phyloP scores from a whole-genome alignment of 2,888 invertebrate genomes.

The Melipona beecheii region DNA sequence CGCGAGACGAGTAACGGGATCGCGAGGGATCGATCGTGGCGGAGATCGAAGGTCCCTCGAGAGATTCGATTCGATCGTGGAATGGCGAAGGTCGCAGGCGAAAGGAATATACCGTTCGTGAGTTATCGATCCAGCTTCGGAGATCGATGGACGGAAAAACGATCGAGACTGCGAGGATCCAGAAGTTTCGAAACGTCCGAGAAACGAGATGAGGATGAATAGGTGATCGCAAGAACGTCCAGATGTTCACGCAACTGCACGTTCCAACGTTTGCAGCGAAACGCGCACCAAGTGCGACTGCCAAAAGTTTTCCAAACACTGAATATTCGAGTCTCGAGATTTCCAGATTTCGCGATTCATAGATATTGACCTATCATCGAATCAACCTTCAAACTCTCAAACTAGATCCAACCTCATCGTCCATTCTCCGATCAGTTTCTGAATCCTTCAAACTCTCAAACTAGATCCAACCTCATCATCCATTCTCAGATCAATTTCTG shows the following conservation, averaged over 20 bases:
- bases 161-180: slow-evolving; percentile 16
- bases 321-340: too few species aligned
- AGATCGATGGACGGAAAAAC: slow-evolving; percentile 42
- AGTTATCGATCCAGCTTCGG: slow-evolving; percentile 55
- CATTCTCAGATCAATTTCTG: too few species aligned
- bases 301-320: too few species aligned
- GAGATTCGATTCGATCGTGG: slow-evolving; percentile 71
- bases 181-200: slow-evolving; percentile 6
- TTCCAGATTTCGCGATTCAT: too few species aligned
- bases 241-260: background rate
- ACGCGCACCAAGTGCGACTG: background rate
- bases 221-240: background rate
- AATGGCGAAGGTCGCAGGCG: slow-evolving; percentile 70
- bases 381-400: too few species aligned
- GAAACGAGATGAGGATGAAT: background rate
- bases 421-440: too few species aligned
- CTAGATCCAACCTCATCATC: too few species aligned
- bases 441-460: too few species aligned
- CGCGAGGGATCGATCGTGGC: slow-evolving; percentile 57
- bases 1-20: slow-evolving; percentile 67
- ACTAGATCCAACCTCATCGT: too few species aligned
- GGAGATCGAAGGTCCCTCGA: slow-evolving; percentile 67
- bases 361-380: too few species aligned
- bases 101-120: slow-evolving; percentile 63
- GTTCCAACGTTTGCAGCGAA: background rate